Conservation (phyloP, 2,888 invertebrate species). For the Limnephilus lunatus region DNA sequence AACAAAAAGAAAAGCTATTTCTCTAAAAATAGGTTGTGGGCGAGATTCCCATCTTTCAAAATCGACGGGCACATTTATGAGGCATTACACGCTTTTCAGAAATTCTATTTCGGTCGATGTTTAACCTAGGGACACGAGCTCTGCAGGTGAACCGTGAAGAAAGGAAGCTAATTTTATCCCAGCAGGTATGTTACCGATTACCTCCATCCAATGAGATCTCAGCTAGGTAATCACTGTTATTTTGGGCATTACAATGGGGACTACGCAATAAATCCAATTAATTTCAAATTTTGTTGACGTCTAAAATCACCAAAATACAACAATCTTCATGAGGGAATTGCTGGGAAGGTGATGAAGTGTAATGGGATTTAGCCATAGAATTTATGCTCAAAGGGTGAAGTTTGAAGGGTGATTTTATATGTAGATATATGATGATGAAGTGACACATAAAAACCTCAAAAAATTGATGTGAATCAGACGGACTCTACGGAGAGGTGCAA, state of each 20-base stretch:
- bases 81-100: neutral
- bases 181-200: conserved; percentile 40
- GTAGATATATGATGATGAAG: no score
- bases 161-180: conserved; percentile 28
- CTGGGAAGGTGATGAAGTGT: no score
- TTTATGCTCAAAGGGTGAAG: no score
- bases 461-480: no score
- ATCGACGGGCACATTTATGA: neutral
- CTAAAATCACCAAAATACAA: neutral
- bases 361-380: no score
- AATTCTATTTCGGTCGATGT: neutral
- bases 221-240: neutral
- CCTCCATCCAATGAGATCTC: conserved; percentile 26
- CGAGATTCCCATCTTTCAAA: neutral
- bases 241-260: neutral
- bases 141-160: conserved; percentile 34
- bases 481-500: no score
- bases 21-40: neutral
- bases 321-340: neutral
- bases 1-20: neutral
- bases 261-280: neutral
- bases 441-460: no score
- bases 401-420: no score
- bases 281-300: neutral
- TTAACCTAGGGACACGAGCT: conserved; percentile 22